Conservation (phyloP, 2,888 invertebrate species). For the Epistrophe grossulariae region DNA sequence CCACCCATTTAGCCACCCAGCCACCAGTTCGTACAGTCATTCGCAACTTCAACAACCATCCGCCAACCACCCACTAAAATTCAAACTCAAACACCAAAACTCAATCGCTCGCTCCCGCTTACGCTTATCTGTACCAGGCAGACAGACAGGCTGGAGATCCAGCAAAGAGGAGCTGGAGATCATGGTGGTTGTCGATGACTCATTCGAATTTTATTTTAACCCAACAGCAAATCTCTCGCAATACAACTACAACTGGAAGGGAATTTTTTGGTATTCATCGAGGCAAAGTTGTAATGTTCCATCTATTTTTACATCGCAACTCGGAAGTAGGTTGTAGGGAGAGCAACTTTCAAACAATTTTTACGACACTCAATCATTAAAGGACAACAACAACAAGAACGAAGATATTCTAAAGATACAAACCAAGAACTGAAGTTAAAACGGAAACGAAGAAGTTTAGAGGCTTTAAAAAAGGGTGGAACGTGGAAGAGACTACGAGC, state of each 20-base stretch:
- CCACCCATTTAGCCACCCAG: constrained; percentile 22
- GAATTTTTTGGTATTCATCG: constrained; percentile 19
- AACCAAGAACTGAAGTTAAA: constrained; percentile 48
- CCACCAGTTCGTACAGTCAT: not conserved
- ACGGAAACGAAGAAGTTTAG: constrained; percentile 31
- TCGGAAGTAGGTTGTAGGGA: constrained; percentile 6
- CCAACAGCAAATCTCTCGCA: constrained; percentile 9
- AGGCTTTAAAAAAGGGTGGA: not conserved
- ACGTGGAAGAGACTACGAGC: constrained; percentile 5
- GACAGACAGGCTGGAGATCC: constrained; percentile 53
- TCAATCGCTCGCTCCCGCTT: constrained; percentile 17
- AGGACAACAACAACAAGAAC: constrained; percentile 56
- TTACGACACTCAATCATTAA: constrained; percentile 32
- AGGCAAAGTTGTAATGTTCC: constrained; percentile 11
- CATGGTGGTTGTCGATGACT: constrained; percentile 44
- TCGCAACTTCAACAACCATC: constrained; percentile 8
- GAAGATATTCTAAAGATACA: constrained; percentile 28
- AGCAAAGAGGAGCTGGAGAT: constrained; percentile 12
- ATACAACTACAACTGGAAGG: constrained; percentile 1
- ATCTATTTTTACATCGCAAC: constrained; percentile 26
- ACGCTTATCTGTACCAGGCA: constrained; percentile 47
- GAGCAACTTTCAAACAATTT: constrained; percentile 20
- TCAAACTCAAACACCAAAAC: not conserved
- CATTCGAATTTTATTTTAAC: constrained; percentile 51
- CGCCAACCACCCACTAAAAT: not conserved